Conservation (phyloP, 2,797 vertebrate genomes). For the Coracias cyanogaster region DNA sequence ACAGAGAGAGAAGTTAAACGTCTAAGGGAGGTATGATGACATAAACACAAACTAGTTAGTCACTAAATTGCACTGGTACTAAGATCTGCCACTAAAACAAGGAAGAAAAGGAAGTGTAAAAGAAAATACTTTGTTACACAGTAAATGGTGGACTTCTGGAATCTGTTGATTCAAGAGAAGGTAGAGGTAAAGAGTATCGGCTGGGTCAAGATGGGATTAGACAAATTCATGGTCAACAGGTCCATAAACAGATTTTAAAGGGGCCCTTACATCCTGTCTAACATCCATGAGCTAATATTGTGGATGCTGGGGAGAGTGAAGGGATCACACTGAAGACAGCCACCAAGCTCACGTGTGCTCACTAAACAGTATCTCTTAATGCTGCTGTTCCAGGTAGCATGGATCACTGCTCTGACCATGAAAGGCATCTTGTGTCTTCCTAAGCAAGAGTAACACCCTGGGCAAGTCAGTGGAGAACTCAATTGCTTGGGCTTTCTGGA, state of each 20-base stretch:
- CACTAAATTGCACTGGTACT: neutral
- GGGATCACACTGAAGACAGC: neutral
- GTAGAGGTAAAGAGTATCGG: neutral
- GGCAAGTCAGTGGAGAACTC: neutral
- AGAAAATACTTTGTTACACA: neutral
- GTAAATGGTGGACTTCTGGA: neutral
- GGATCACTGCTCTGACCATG: neutral
- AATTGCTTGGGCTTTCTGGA: neutral
- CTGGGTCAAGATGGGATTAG: neutral
- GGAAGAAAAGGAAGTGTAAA: neutral
- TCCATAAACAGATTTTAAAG: neutral
- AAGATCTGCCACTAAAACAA: neutral
- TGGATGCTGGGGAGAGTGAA: neutral
- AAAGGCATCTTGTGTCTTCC: neutral
- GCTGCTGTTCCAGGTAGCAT: neutral
- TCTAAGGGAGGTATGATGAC: neutral
- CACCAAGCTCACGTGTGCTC: neutral
- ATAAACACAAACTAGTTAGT: neutral
- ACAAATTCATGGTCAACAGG: neutral
- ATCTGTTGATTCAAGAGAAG: neutral
- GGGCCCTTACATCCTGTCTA: neutral
- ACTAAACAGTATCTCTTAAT: neutral
- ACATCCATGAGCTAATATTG: neutral
- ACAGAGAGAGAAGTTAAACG: neutral
- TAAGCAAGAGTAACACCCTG: neutral